phyloP scores from a whole-genome alignment of 2,113 vertebrate species.

The Orycteropus afer region DNA sequence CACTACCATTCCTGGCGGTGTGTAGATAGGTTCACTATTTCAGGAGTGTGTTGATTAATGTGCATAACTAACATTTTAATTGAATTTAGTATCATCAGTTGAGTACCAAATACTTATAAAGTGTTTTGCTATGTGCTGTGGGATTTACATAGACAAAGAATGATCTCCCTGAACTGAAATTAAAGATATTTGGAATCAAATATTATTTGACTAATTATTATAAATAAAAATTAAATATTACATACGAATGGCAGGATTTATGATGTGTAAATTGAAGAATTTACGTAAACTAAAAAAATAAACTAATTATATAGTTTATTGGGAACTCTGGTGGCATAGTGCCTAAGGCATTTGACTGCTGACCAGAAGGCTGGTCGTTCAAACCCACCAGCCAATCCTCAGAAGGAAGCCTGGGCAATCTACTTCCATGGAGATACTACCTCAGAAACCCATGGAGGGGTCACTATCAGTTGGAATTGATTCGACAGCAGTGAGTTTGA shows the following conservation, averaged over 20 bases:
- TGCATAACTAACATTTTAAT: constrained; percentile 29
- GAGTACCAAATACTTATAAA: not conserved
- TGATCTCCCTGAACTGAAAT: not conserved
- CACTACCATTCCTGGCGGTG: not conserved
- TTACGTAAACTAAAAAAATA: constrained; percentile 12
- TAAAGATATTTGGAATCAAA: constrained; percentile 6
- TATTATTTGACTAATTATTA: not conserved
- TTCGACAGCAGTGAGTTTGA: no score
- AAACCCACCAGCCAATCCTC: no score
- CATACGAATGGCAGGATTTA: not conserved
- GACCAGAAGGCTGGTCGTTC: no score
- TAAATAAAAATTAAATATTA: not conserved
- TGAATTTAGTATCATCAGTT: not conserved
- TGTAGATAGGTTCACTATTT: not conserved
- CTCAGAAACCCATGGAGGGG: no score
- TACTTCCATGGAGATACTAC: no score
- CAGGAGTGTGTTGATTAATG: not conserved
- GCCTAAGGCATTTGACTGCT: no score
- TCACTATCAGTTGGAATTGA: no score
- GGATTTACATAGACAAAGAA: not conserved
- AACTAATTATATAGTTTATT: not conserved
- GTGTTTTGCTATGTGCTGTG: not conserved
- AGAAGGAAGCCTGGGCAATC: no score
- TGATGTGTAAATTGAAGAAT: not conserved
- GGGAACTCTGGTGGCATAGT: no score